A percentile compares a stretch with the other conserved stretches of the same genome.
phyloP scores from a whole-genome alignment of 2,888 invertebrate genomes.

The Melinaea marsaeus region DNA sequence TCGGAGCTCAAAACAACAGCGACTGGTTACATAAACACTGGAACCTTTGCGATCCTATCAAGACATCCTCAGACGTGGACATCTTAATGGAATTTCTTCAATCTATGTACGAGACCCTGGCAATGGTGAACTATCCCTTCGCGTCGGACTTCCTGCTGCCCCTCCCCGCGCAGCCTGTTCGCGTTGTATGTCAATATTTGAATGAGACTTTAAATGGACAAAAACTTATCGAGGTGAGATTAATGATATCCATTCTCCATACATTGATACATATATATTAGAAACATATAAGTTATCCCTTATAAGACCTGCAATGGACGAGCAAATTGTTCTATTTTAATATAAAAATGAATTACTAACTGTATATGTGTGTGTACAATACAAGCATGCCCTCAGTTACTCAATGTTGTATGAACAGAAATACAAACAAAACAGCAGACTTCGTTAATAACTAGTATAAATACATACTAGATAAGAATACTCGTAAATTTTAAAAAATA shows the following conservation, averaged over 20 bases:
- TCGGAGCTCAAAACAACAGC: conserved; percentile 80
- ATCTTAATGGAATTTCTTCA: conserved; percentile 83
- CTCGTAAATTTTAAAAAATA: too few species aligned
- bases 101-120: conserved; percentile 86
- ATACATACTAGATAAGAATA: too few species aligned
- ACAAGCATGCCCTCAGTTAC: too few species aligned
- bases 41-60: conserved; percentile 85
- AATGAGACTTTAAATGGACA: conserved; percentile 65
- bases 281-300: too few species aligned
- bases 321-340: too few species aligned
- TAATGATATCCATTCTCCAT: not conserved
- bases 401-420: too few species aligned
- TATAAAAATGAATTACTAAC: too few species aligned
- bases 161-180: conserved; percentile 91
- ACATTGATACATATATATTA: not conserved
- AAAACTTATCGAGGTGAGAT: conserved; percentile 69
- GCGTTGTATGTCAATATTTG: conserved; percentile 78
- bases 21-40: conserved; percentile 84
- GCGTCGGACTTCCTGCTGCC: conserved; percentile 87
- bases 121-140: conserved; percentile 98
- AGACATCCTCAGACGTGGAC: conserved; percentile 59
- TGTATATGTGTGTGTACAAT: too few species aligned
- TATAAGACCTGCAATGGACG: too few species aligned
- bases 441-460: too few species aligned
- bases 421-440: too few species aligned